Percentiles rank a stretch among this genome's conserved stretches.
Evolutionary conservation across 2,797 vertebrate species (phyloP).

Genomic region (Pseudochromis fuscus): DNA sequence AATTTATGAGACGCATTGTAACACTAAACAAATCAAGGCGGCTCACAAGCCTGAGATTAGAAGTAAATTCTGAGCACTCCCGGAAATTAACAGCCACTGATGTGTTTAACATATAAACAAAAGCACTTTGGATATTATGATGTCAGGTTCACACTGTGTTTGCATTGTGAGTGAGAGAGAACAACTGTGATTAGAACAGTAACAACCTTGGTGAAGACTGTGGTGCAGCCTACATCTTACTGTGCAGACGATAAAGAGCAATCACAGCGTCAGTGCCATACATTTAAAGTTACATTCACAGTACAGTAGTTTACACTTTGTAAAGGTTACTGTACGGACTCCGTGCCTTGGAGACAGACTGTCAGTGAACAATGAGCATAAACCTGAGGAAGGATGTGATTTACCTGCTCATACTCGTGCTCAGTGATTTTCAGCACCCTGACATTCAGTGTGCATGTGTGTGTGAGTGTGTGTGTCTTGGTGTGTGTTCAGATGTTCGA

Average conservation of each 20-base stretch:
- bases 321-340: conserved; percentile 68
- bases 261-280: conserved; percentile 39
- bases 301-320: conserved; percentile 50
- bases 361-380: conserved; percentile 62
- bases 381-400: conserved; percentile 51
- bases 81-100: conserved; percentile 24
- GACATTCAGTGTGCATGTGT: conserved; percentile 11
- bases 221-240: conserved; percentile 43
- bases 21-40: conserved; percentile 27
- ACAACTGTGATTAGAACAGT: conserved; percentile 31
- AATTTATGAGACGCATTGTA: conserved; percentile 20
- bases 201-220: conserved; percentile 56
- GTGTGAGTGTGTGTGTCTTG: neutral
- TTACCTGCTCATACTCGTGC: conserved; percentile 48
- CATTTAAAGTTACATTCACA: conserved; percentile 60
- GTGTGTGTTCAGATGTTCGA: conserved; percentile 48
- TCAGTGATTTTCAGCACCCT: conserved; percentile 44
- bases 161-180: neutral
- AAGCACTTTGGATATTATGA: conserved; percentile 12
- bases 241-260: conserved; percentile 39
- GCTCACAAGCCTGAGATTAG: conserved; percentile 6
- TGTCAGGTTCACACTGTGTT: conserved; percentile 14
- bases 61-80: conserved; percentile 21
- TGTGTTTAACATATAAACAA: conserved; percentile 13
- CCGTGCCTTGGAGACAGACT: conserved; percentile 28